phyloP scores from a whole-genome alignment of 1,140 invertebrate genomes.

The Ceratina australensis region DNA sequence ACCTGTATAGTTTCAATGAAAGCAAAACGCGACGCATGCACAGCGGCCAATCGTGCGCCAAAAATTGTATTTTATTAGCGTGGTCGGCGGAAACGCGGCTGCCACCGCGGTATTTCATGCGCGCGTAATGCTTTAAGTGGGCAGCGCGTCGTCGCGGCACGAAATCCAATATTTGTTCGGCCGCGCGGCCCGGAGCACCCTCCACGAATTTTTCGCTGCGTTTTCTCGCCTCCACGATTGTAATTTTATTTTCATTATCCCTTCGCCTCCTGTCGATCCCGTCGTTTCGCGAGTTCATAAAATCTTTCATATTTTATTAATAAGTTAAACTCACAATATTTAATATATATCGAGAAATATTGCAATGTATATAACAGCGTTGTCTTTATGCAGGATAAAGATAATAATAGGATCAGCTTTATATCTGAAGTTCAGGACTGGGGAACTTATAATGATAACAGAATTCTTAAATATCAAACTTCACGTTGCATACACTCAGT shows the following conservation, averaged over 20 bases:
- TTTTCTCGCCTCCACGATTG: conserved; percentile 8
- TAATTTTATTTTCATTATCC: conserved; percentile 43
- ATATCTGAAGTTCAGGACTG: too few relatives aligned
- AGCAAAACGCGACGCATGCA: too few relatives aligned
- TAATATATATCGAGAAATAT: too few relatives aligned
- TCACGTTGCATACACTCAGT: background rate
- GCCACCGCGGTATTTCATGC: conserved; percentile 30
- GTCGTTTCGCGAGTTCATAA: background rate
- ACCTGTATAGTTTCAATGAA: too few relatives aligned
- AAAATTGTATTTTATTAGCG: background rate
- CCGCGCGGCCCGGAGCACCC: background rate
- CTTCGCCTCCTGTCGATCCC: background rate
- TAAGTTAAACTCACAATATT: too few relatives aligned
- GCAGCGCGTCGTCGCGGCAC: background rate
- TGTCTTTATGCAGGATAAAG: too few relatives aligned
- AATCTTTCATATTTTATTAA: conserved; percentile 23
- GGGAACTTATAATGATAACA: too few relatives aligned
- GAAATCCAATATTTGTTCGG: conserved; percentile 43
- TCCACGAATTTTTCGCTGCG: conserved; percentile 1
- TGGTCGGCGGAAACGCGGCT: background rate
- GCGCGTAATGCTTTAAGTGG: conserved; percentile 43
- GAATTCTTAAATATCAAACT: background rate
- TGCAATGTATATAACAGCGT: too few relatives aligned
- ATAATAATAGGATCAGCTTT: too few relatives aligned
- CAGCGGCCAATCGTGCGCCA: too few relatives aligned